phyloP scores from a whole-genome alignment of 2,797 vertebrate species.

The Onychomys leucogaster region DNA sequence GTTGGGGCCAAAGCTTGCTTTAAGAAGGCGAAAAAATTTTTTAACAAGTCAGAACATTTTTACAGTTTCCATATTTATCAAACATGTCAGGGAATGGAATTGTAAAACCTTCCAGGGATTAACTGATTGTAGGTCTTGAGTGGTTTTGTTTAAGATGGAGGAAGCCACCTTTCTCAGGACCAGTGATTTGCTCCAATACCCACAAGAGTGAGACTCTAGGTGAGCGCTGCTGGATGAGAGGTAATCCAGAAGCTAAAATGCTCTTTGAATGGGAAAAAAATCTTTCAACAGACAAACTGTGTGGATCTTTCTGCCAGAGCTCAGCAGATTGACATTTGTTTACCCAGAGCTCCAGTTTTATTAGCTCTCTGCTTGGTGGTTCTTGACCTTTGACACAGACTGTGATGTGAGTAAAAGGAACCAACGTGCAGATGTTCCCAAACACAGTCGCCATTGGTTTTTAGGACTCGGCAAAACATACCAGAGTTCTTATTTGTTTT shows the following conservation, averaged over 20 bases:
- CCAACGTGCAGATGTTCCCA: slow-evolving; percentile 38
- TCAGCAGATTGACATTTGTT: slow-evolving; percentile 70
- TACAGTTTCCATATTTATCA: slow-evolving; percentile 86
- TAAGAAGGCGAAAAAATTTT: slow-evolving; percentile 77
- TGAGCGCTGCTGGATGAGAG: slow-evolving; percentile 79
- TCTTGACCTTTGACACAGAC: slow-evolving; percentile 68
- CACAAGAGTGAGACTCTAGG: slow-evolving; percentile 73
- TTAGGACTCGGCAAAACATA: slow-evolving; percentile 50
- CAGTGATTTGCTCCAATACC: slow-evolving; percentile 73
- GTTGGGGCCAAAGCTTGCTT: slow-evolving; percentile 74
- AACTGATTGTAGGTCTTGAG: slow-evolving; percentile 77
- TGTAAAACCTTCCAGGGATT: slow-evolving; percentile 84
- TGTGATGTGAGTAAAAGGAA: slow-evolving; percentile 47
- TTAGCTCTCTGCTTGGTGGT: slow-evolving; percentile 68
- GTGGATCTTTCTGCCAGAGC: slow-evolving; percentile 65
- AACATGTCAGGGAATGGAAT: slow-evolving; percentile 80
- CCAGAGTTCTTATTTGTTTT: slow-evolving; percentile 66
- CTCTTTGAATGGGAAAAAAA: slow-evolving; percentile 62
- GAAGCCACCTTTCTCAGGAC: slow-evolving; percentile 78
- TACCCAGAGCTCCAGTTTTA: slow-evolving; percentile 68
- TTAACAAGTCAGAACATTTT: slow-evolving; percentile 85
- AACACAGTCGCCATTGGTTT: slow-evolving; percentile 33
- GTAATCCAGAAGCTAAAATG: slow-evolving; percentile 73
- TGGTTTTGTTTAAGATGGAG: slow-evolving; percentile 72
- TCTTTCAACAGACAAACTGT: slow-evolving; percentile 57